These are phyloP conservation scores for Sinosuthora webbiana DNA, from an alignment of 2,113 vertebrate genomes.

Conservation along the genomic window DNA sequence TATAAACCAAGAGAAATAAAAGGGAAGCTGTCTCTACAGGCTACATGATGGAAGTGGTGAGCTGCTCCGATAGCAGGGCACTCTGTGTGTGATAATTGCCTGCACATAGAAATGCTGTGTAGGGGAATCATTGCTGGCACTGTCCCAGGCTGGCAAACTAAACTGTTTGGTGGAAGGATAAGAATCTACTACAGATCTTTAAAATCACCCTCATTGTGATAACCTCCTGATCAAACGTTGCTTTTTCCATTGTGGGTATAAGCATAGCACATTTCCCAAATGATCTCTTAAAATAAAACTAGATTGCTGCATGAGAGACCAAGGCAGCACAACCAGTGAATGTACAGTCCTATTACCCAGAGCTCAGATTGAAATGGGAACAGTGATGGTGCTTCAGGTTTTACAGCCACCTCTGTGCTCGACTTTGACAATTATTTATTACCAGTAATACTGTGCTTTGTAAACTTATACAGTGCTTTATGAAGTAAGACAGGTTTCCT, in stretches of 20 bases:
- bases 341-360: not conserved
- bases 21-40: not conserved
- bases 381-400: not conserved
- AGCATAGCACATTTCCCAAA: not conserved
- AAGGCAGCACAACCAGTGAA: not conserved
- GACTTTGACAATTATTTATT: not conserved
- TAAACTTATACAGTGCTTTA: not conserved
- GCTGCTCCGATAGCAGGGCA: not conserved
- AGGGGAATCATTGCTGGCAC: not conserved
- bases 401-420: not conserved
- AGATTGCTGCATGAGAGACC: not conserved
- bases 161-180: not conserved
- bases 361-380: not conserved
- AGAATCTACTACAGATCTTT: not conserved
- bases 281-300: not conserved
- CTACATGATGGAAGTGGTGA: not conserved
- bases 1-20: not conserved
- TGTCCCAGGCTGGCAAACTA: not conserved
- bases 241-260: not conserved
- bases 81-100: not conserved
- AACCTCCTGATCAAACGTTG: not conserved
- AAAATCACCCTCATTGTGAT: not conserved
- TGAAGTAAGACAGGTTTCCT: slow-evolving; percentile 17
- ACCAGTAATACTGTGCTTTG: not conserved
- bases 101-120: not conserved